phyloP scores from a whole-genome alignment of 2,797 vertebrate genomes.

The Eutrigla gurnardus region DNA sequence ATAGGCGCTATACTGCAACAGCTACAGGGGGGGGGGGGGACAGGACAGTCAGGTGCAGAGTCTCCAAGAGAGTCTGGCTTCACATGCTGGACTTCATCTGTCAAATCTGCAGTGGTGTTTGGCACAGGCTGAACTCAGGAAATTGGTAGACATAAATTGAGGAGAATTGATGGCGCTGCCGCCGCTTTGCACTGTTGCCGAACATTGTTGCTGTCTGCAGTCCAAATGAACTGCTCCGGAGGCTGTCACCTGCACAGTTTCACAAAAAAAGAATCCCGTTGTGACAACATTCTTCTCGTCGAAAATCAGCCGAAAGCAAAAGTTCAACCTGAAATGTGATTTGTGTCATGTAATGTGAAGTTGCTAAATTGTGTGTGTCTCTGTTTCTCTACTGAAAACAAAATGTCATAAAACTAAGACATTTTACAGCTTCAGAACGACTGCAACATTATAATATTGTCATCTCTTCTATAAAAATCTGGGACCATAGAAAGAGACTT shows the following conservation, averaged over 20 bases:
- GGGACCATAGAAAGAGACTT: neutral
- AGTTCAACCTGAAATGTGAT: conserved; percentile 25
- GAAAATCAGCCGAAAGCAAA: conserved; percentile 18
- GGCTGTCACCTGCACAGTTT: conserved; percentile 48
- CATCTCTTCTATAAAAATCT: neutral
- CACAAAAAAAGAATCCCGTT: conserved; percentile 47
- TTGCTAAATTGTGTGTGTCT: conserved; percentile 11
- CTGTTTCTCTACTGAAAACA: neutral
- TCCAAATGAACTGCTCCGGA: conserved; percentile 63
- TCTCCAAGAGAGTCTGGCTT: conserved; percentile 65
- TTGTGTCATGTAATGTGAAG: conserved; percentile 28
- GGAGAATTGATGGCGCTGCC: conserved; percentile 70
- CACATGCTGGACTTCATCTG: conserved; percentile 68
- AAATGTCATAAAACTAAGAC: conserved; percentile 4
- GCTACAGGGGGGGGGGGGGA: conserved; percentile 13
- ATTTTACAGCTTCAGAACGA: neutral
- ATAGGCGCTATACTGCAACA: conserved; percentile 58
- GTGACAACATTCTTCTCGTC: conserved; percentile 33
- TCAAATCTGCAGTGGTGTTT: conserved; percentile 65
- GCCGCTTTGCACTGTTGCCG: conserved; percentile 68
- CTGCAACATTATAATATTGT: neutral
- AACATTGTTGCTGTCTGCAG: conserved; percentile 69
- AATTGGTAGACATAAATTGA: conserved; percentile 78
- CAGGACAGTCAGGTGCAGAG: conserved; percentile 38
- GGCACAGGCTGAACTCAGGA: conserved; percentile 61